Evolutionary conservation across 2,113 vertebrate genomes (phyloP).

Genomic region (Tachycineta bicolor): DNA sequence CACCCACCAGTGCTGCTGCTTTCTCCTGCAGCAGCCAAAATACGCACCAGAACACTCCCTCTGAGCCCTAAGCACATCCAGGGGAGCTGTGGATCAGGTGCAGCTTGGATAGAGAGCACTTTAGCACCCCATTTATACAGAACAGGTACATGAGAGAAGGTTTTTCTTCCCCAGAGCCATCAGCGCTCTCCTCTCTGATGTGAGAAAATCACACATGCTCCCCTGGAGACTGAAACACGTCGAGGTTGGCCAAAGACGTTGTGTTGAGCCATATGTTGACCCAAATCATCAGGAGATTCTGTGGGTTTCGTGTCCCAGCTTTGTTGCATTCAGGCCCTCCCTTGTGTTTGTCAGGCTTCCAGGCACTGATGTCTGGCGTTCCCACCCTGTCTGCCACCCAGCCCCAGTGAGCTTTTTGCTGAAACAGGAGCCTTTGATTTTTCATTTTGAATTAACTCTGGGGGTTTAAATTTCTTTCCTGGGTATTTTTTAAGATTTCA

Average conservation of each 20-base stretch:
- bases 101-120: background rate
- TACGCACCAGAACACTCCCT: background rate
- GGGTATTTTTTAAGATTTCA: background rate
- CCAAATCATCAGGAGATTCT: slow-evolving; percentile 46
- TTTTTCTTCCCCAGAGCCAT: background rate
- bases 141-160: background rate
- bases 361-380: slow-evolving; percentile 57
- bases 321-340: slow-evolving; percentile 27
- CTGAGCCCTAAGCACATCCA: background rate
- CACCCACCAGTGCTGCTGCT: background rate
- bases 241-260: background rate
- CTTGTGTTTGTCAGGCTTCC: slow-evolving; percentile 56
- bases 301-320: slow-evolving; percentile 36
- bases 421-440: slow-evolving; percentile 41
- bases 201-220: background rate
- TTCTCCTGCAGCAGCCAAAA: background rate
- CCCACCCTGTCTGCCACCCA: slow-evolving; percentile 66
- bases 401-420: slow-evolving; percentile 15
- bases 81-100: background rate
- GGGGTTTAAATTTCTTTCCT: background rate
- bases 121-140: background rate
- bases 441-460: slow-evolving; percentile 31
- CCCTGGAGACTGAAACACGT: background rate
- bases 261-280: slow-evolving; percentile 50
- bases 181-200: background rate